Conservation (phyloP, 2,113 vertebrate genomes). For the Dendrocopos noguchii region DNA sequence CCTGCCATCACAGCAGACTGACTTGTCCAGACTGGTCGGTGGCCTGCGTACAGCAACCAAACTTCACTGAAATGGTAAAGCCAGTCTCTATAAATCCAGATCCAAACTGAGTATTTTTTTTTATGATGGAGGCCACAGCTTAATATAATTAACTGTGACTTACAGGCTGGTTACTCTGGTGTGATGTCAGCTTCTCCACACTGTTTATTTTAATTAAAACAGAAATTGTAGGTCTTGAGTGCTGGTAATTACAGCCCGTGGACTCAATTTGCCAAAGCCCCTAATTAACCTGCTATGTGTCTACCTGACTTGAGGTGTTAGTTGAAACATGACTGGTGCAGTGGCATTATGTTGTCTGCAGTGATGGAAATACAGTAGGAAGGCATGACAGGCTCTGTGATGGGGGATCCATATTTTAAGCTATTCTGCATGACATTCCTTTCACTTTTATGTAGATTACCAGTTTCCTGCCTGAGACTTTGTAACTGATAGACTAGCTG, state of each 20-base stretch:
- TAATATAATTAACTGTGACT: conserved; percentile 81
- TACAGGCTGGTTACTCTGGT: conserved; percentile 76
- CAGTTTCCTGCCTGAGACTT: conserved; percentile 28
- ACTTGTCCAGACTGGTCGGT: conserved; percentile 50
- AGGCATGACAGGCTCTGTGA: conserved; percentile 53
- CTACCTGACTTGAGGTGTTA: conserved; percentile 81
- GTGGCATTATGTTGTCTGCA: conserved; percentile 67
- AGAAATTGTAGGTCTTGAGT: conserved; percentile 85
- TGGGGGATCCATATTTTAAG: conserved; percentile 29
- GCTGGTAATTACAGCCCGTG: conserved; percentile 81
- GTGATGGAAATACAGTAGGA: conserved; percentile 62
- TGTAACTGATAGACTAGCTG: conserved; percentile 50
- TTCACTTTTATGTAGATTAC: conserved; percentile 69
- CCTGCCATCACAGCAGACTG: not conserved
- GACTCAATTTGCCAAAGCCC: conserved; percentile 82
- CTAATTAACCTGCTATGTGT: conserved; percentile 84
- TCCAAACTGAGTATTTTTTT: conserved; percentile 65
- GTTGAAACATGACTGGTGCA: conserved; percentile 77
- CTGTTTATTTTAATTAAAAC: conserved; percentile 88
- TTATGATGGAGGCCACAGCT: conserved; percentile 69
- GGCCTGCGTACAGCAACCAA: conserved; percentile 70
- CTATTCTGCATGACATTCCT: conserved; percentile 56
- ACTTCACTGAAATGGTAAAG: conserved; percentile 47
- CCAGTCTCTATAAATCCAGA: conserved; percentile 35
- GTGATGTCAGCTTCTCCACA: conserved; percentile 82